phyloP scores from a whole-genome alignment of 1,140 invertebrate species.

The Drosophila pseudoananassae region DNA sequence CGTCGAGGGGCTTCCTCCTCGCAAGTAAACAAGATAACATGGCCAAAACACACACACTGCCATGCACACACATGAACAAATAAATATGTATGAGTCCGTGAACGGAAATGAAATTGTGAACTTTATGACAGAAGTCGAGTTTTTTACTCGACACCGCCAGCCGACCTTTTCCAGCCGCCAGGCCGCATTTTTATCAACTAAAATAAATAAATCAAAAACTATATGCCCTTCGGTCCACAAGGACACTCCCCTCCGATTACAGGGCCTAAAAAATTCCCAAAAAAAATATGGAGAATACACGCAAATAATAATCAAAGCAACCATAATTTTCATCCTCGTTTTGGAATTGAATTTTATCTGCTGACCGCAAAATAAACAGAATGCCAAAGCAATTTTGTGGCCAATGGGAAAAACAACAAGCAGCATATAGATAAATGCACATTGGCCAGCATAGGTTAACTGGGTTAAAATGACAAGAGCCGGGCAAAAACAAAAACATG shows the following conservation, averaged over 20 bases:
- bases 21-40: conserved; percentile 70
- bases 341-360: conserved; percentile 47
- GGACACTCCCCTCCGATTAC: neutral
- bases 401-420: conserved; percentile 35
- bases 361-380: conserved; percentile 64
- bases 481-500: conserved; percentile 34
- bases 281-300: neutral
- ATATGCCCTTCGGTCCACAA: conserved; percentile 39
- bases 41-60: conserved; percentile 32
- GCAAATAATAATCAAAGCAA: conserved; percentile 43
- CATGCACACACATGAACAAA: conserved; percentile 19
- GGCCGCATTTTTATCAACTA: conserved; percentile 57
- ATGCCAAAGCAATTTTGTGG: conserved; percentile 57
- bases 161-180: conserved; percentile 37
- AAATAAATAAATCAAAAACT: conserved; percentile 53
- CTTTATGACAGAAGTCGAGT: conserved; percentile 60
- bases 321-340: conserved; percentile 58
- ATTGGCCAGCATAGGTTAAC: conserved; percentile 63
- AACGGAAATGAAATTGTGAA: conserved; percentile 74
- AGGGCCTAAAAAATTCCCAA: neutral
- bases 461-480: conserved; percentile 75
- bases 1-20: conserved; percentile 61
- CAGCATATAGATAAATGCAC: conserved; percentile 23
- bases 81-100: conserved; percentile 27
- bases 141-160: conserved; percentile 22